A percentile compares a stretch with the other conserved stretches of the same genome.
phyloP scores from a whole-genome alignment of 2,113 vertebrate species.

The Anas platyrhynchos region DNA sequence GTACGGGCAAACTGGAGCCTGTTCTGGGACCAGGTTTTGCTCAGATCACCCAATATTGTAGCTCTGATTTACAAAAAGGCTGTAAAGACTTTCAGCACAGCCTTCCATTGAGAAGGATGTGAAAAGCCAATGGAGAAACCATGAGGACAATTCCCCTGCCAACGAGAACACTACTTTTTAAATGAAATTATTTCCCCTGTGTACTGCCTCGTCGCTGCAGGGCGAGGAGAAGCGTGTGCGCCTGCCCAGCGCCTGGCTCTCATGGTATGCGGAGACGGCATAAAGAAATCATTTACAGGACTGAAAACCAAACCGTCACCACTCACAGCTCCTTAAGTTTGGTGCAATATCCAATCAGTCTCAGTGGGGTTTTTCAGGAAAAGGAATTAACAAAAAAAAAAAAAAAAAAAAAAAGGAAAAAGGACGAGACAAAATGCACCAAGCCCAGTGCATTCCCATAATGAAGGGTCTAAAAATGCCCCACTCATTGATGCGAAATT shows the following conservation, averaged over 20 bases:
- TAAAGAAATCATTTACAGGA: not conserved
- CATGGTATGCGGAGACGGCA: not conserved
- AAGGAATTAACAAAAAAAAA: not conserved
- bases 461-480: conserved; percentile 59
- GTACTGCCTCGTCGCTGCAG: not conserved
- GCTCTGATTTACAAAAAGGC: not conserved
- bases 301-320: not conserved
- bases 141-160: not conserved
- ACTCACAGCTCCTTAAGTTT: not conserved
- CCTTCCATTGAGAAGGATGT: not conserved
- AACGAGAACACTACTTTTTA: not conserved
- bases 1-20: too few relatives aligned
- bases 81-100: not conserved
- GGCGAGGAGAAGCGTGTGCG: not conserved
- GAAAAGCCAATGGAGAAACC: not conserved
- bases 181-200: conserved; percentile 3
- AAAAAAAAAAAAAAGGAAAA: not conserved
- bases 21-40: not conserved
- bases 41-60: rapidly evolving
- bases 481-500: conserved; percentile 65
- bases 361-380: conserved; percentile 5
- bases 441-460: not conserved
- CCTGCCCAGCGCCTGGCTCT: not conserved
- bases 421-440: not conserved
- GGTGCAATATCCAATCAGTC: conserved; percentile 36